These are phyloP conservation scores for Nymphicus hollandicus DNA, from an alignment of 2,113 vertebrate genomes.

Conservation along the genomic window DNA sequence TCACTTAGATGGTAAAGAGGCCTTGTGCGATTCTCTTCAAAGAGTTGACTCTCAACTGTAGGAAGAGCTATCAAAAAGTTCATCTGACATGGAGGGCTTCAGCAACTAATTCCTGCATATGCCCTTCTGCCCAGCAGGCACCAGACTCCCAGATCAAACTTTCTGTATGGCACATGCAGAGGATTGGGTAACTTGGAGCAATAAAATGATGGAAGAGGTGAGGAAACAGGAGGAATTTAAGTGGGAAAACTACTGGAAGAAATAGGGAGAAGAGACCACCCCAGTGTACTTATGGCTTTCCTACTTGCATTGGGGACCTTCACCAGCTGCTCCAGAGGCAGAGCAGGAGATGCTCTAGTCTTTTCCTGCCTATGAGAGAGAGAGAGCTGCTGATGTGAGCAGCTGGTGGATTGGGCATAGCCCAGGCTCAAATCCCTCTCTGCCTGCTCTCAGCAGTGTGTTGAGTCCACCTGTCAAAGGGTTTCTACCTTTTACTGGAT, in stretches of 20 bases:
- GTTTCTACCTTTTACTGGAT: neutral
- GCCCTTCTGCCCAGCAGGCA: neutral
- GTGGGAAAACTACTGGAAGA: neutral
- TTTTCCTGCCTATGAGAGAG: neutral
- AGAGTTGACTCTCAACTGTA: neutral
- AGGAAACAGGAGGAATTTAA: neutral
- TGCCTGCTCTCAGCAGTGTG: neutral
- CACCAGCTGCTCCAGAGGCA: neutral
- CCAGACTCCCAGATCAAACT: neutral
- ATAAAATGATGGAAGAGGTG: neutral
- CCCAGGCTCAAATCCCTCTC: neutral
- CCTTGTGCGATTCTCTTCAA: neutral
- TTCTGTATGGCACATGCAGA: neutral
- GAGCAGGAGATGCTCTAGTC: neutral
- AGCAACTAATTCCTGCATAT: neutral
- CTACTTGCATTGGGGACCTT: neutral
- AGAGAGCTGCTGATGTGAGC: neutral
- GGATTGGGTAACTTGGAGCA: rapidly evolving
- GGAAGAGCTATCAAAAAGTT: neutral
- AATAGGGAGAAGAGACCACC: neutral
- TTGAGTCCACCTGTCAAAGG: neutral
- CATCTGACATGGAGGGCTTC: neutral
- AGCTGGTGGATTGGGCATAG: too few species aligned
- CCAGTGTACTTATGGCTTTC: neutral
- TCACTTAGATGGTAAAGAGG: neutral